phyloP scores from a whole-genome alignment of 2,888 invertebrate genomes.

The Ochlodes sylvanus region DNA sequence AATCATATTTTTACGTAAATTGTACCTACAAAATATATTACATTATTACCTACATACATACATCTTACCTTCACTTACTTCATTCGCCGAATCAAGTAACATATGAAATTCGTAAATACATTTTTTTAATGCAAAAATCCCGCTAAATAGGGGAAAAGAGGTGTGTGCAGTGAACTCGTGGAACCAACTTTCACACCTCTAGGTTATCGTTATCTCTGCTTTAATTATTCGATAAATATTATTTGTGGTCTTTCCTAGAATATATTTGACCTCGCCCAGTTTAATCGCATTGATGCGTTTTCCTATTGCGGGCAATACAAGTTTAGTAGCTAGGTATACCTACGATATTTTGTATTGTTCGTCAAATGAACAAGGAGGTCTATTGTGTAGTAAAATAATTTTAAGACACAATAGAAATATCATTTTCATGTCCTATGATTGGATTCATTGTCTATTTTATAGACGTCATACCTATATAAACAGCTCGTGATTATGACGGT shows the following conservation, averaged over 20 bases:
- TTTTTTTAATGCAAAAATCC: no score
- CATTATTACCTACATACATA: no score
- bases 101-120: no score
- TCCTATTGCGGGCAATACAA: neutral
- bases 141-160: no score
- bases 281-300: slow-evolving; percentile 8
- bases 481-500: no score
- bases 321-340: neutral
- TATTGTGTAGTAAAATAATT: slow-evolving; percentile 2
- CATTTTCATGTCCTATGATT: slow-evolving; percentile 5
- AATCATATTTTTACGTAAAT: neutral
- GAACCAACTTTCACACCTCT: no score
- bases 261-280: neutral
- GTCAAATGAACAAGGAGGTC: slow-evolving; percentile 2
- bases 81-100: no score
- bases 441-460: slow-evolving; percentile 3
- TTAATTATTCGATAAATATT: neutral
- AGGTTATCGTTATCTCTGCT: no score
- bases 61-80: no score
- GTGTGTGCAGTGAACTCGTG: no score
- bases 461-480: neutral
- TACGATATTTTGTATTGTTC: slow-evolving; percentile 1
- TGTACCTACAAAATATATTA: no score
- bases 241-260: neutral
- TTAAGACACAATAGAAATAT: slow-evolving; percentile 2